Conservation (phyloP, 2,113 vertebrate species). For the Amblyopsis rosae region DNA sequence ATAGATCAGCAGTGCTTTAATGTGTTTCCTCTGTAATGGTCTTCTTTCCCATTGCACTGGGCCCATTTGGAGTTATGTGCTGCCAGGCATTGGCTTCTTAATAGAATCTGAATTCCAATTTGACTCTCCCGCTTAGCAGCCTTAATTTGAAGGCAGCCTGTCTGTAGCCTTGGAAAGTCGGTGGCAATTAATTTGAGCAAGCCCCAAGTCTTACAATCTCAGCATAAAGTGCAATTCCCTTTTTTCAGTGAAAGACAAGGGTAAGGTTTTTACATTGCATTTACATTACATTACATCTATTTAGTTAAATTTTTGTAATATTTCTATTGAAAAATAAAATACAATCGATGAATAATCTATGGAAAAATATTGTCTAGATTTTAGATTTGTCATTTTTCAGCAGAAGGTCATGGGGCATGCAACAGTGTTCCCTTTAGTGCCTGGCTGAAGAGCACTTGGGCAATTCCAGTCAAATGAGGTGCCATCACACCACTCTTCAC, state of each 20-base stretch:
- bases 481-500: neutral
- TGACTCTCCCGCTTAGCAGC: slow-evolving; percentile 72
- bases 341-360: no score
- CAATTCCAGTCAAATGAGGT: slow-evolving; percentile 55
- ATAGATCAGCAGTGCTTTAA: slow-evolving; percentile 71
- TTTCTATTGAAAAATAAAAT: neutral
- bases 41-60: slow-evolving; percentile 65
- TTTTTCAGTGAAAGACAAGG: slow-evolving; percentile 57
- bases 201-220: slow-evolving; percentile 63
- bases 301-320: slow-evolving; percentile 27
- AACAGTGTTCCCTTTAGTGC: slow-evolving; percentile 8
- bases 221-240: slow-evolving; percentile 65
- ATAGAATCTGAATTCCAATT: slow-evolving; percentile 79
- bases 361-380: slow-evolving; percentile 9
- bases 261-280: slow-evolving; percentile 35
- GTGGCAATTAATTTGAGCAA: slow-evolving; percentile 68
- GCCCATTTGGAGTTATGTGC: slow-evolving; percentile 76
- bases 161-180: slow-evolving; percentile 64
- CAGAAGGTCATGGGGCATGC: no score
- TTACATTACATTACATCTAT: slow-evolving; percentile 30
- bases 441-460: slow-evolving; percentile 64
- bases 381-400: neutral
- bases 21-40: slow-evolving; percentile 73
- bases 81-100: slow-evolving; percentile 75
- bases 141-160: slow-evolving; percentile 76